Percentiles rank a stretch among this genome's conserved stretches.
phyloP scores from a whole-genome alignment of 2,888 invertebrate genomes.

The Chesias legatella region DNA sequence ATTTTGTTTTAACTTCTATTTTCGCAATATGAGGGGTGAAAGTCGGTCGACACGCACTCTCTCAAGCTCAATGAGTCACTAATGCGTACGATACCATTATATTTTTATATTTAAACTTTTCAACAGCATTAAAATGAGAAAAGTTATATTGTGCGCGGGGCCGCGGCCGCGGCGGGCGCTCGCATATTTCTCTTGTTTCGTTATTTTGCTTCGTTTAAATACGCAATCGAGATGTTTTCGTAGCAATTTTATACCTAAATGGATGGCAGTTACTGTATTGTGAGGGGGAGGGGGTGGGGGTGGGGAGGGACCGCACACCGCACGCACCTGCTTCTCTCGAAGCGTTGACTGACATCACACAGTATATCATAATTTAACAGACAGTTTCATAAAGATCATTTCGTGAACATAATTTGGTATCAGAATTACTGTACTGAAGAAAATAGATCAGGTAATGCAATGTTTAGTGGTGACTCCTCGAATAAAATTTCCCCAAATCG shows the following conservation, averaged over 20 bases:
- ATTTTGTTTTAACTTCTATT: conserved; percentile 78
- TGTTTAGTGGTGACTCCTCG: too few species aligned
- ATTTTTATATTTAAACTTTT: conserved; percentile 80
- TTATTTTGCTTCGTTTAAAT: conserved; percentile 14
- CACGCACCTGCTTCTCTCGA: background rate
- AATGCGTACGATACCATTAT: conserved; percentile 77
- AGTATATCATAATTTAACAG: too few species aligned
- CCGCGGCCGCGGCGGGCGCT: conserved; percentile 21
- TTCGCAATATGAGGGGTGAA: conserved; percentile 70
- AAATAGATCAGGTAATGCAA: too few species aligned
- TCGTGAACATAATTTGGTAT: too few species aligned
- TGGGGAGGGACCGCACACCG: too few species aligned
- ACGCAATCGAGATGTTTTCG: conserved; percentile 12
- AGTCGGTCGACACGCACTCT: conserved; percentile 64
- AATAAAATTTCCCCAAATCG: too few species aligned
- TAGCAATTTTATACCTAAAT: conserved; percentile 6
- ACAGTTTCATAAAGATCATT: too few species aligned
- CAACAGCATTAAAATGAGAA: conserved; percentile 77
- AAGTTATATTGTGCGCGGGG: conserved; percentile 55
- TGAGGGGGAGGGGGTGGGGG: conserved; percentile 1
- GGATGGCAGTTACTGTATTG: background rate
- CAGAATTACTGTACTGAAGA: too few species aligned
- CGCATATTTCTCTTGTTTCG: conserved; percentile 13
- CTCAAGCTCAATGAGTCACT: conserved; percentile 71
- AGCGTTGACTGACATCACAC: too few species aligned